Evolutionary conservation across 2,888 invertebrate species (phyloP).

Genomic region (Eupeodes luniger): DNA sequence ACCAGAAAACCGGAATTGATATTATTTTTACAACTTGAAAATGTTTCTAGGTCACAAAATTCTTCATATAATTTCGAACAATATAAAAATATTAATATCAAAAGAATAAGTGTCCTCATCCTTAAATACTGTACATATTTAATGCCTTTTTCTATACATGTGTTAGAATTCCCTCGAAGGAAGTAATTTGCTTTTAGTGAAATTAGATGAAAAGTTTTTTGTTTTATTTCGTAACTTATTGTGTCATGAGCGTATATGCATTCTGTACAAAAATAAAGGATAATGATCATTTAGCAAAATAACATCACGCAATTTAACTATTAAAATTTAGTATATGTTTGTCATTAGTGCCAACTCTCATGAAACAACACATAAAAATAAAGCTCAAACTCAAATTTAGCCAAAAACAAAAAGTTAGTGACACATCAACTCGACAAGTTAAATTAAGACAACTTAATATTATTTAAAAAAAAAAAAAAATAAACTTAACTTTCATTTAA

Average conservation of each 20-base stretch:
- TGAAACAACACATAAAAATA: neutral
- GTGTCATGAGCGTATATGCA: neutral
- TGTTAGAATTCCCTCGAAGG: neutral
- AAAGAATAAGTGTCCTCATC: no score
- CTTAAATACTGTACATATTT: no score
- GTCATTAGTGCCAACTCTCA: neutral
- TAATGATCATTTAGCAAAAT: neutral
- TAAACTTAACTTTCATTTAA: neutral
- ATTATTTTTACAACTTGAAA: no score
- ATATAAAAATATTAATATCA: neutral
- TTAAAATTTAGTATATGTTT: neutral
- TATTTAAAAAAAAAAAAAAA: no score
- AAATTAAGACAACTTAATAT: no score
- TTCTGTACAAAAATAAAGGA: neutral
- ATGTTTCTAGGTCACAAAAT: neutral
- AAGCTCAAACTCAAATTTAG: neutral
- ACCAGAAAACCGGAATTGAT: no score
- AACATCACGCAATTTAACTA: conserved; percentile 6
- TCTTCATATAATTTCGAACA: no score
- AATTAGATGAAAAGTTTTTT: conserved; percentile 1
- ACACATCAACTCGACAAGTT: no score
- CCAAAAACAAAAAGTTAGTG: no score
- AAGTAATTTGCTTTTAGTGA: conserved; percentile 6
- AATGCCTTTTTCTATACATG: neutral
- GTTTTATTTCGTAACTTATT: conserved; percentile 1